These are phyloP conservation scores for Plagodis pulveraria DNA, from an alignment of 2,888 invertebrate species.

Conservation along the genomic window DNA sequence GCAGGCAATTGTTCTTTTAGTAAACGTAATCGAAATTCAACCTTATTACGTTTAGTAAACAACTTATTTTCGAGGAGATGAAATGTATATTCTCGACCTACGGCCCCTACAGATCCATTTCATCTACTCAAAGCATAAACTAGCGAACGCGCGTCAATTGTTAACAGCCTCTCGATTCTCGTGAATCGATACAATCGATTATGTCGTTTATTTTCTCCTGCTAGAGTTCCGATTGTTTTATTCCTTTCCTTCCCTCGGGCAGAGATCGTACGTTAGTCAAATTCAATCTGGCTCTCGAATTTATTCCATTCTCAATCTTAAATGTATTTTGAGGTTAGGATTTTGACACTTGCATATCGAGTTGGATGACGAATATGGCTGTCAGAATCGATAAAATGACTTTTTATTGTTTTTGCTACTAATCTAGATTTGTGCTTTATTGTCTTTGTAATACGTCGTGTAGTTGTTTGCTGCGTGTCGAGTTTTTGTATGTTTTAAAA, in stretches of 20 bases:
- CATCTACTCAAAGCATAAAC: slow-evolving; percentile 78
- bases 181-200: slow-evolving; percentile 79
- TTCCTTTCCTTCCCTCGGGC: slow-evolving; percentile 60
- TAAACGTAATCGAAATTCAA: slow-evolving; percentile 44
- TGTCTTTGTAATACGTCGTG: slow-evolving; percentile 41
- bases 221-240: slow-evolving; percentile 75
- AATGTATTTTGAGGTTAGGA: slow-evolving; percentile 60
- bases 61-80: slow-evolving; percentile 39
- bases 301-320: slow-evolving; percentile 50
- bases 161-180: slow-evolving; percentile 82
- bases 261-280: slow-evolving; percentile 59
- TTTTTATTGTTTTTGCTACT: slow-evolving; percentile 30
- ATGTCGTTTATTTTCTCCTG: slow-evolving; percentile 76
- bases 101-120: slow-evolving; percentile 77
- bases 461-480: slow-evolving; percentile 42
- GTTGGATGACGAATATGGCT: slow-evolving; percentile 56
- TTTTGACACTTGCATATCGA: slow-evolving; percentile 70
- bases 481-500: slow-evolving; percentile 50
- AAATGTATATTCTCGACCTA: slow-evolving; percentile 60
- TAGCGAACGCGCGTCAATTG: slow-evolving; percentile 81
- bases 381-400: slow-evolving; percentile 34
- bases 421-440: slow-evolving; percentile 46
- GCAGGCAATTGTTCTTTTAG: slow-evolving; percentile 62
- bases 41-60: slow-evolving; percentile 38
- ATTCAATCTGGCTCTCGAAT: slow-evolving; percentile 52